A percentile compares a stretch with the other conserved stretches of the same genome.
Conservation (phyloP, 2,113 vertebrate species). For the Nothoprocta pentlandii region DNA sequence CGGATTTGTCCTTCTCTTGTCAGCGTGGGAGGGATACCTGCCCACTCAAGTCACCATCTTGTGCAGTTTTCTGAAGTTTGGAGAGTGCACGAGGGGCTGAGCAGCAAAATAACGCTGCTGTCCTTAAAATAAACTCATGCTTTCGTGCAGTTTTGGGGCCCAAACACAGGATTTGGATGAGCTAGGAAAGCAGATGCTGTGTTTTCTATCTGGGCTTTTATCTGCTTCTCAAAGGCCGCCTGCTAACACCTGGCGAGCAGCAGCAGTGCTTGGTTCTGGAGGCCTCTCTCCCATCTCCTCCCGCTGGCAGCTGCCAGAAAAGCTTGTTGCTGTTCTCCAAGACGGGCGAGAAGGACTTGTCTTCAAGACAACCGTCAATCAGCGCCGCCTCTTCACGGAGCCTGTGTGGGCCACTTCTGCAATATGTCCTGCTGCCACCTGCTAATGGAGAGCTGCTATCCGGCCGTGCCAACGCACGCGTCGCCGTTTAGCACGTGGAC, state of each 20-base stretch:
- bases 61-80: background rate
- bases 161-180: background rate
- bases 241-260: background rate
- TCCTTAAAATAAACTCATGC: fast-evolving
- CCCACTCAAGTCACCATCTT: background rate
- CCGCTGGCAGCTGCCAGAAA: background rate
- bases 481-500: fast-evolving
- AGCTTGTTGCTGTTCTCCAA: background rate
- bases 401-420: slow-evolving; percentile 21
- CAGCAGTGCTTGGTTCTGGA: background rate
- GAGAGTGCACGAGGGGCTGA: background rate
- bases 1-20: slow-evolving; percentile 1
- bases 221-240: fast-evolving
- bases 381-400: background rate
- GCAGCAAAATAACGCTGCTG: fast-evolving
- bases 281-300: background rate
- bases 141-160: background rate
- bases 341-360: background rate
- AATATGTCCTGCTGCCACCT: background rate
- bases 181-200: fast-evolving
- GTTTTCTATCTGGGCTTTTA: background rate
- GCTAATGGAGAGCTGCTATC: fast-evolving
- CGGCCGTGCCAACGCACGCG: background rate
- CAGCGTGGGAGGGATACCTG: background rate
- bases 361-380: background rate